Percentiles rank a stretch among this genome's conserved stretches.
These are phyloP conservation scores for Julus scandinavius DNA, from an alignment of 2,888 invertebrate species.

Conservation along the genomic window DNA sequence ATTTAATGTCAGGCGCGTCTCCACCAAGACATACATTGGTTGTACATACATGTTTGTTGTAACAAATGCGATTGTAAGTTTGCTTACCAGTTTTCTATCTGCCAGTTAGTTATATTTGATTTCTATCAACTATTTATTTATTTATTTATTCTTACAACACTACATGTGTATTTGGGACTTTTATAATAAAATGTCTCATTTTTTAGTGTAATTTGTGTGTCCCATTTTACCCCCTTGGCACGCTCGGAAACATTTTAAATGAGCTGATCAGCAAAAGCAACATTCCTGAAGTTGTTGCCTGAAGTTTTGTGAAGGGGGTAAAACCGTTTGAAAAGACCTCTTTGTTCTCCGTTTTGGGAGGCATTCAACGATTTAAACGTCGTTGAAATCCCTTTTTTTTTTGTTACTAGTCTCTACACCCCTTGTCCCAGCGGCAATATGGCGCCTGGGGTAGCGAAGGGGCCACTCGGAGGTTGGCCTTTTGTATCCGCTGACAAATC, in stretches of 20 bases:
- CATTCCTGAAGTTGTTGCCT: background rate
- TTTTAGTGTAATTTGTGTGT: background rate
- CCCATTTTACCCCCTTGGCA: background rate
- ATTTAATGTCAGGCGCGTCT: too few species aligned
- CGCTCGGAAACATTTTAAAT: background rate
- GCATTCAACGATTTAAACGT: conserved; percentile 1
- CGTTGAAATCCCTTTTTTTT: background rate
- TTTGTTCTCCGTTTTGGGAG: conserved; percentile 27
- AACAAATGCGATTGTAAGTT: too few species aligned
- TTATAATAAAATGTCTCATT: background rate
- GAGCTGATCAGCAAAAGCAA: background rate
- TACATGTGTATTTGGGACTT: too few species aligned
- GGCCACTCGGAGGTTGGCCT: conserved; percentile 15
- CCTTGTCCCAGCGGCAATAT: background rate
- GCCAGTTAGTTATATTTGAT: too few species aligned
- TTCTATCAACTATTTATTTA: too few species aligned
- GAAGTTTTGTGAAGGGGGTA: background rate
- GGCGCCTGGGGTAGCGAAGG: background rate
- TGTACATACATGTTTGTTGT: too few species aligned
- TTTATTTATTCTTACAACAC: too few species aligned
- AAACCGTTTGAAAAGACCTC: background rate
- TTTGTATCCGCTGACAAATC: conserved; percentile 53
- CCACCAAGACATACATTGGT: too few species aligned
- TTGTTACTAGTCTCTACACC: background rate
- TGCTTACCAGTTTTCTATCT: too few species aligned